A percentile compares a stretch with the other conserved stretches of the same genome.
Evolutionary conservation across 2,888 invertebrate species (phyloP).

Genomic region (Auanema freiburgensis): DNA sequence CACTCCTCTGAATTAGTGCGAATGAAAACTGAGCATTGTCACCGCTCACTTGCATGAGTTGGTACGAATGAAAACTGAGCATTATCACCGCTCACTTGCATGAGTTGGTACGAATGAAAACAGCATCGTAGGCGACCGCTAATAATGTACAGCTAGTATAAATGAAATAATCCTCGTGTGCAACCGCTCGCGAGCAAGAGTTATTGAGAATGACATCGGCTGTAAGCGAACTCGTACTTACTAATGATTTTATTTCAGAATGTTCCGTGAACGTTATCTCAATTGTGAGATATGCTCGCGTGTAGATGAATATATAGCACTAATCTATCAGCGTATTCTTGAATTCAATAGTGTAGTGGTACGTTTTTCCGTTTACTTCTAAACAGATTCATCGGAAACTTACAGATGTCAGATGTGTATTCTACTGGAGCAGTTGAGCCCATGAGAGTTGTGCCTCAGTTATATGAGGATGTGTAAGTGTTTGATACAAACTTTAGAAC

Average conservation of each 20-base stretch:
- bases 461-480: conserved; percentile 14
- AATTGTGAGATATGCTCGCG: conserved; percentile 19
- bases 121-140: too few relatives aligned
- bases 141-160: too few relatives aligned
- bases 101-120: too few relatives aligned
- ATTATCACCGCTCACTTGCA: too few relatives aligned
- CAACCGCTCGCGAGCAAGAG: not conserved
- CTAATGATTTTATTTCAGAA: conserved; percentile 12
- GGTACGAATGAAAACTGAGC: too few relatives aligned
- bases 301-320: conserved; percentile 28
- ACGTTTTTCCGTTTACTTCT: not conserved
- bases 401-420: conserved; percentile 3
- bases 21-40: too few relatives aligned
- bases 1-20: too few relatives aligned
- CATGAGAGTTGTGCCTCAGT: conserved; percentile 1
- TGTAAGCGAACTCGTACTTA: too few relatives aligned
- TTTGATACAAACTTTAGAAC: not conserved
- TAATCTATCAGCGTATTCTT: conserved; percentile 7
- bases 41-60: too few relatives aligned
- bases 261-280: conserved; percentile 22
- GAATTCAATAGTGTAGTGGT: conserved; percentile 16
- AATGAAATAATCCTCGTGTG: too few relatives aligned
- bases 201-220: not conserved
- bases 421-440: conserved; percentile 11
- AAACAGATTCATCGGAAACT: not conserved